These are phyloP conservation scores for Hyles euphorbiae DNA, from an alignment of 1,140 invertebrate species.

Conservation along the genomic window DNA sequence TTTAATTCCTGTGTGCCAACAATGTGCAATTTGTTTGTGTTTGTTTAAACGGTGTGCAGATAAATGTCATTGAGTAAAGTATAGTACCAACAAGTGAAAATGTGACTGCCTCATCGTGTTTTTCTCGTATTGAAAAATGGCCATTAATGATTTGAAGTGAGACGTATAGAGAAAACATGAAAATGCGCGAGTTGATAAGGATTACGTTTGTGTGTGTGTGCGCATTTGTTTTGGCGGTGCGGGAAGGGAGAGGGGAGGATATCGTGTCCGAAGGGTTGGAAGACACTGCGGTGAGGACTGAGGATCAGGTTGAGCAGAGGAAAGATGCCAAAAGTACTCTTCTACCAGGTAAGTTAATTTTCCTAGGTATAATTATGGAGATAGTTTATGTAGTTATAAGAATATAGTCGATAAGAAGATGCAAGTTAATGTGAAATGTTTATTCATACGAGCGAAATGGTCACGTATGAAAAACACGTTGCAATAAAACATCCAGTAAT, in stretches of 20 bases:
- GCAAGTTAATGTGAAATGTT: too few species aligned
- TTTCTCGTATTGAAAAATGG: constrained; percentile 50
- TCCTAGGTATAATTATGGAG: too few species aligned
- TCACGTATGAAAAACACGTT: too few species aligned
- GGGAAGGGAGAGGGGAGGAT: constrained; percentile 42
- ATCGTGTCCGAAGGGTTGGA: constrained; percentile 30
- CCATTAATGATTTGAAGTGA: constrained; percentile 33
- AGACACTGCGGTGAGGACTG: constrained; percentile 22
- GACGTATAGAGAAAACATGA: constrained; percentile 37
- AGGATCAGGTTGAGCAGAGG: constrained; percentile 35
- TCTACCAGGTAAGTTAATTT: constrained; percentile 40
- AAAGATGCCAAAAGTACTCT: constrained; percentile 41
- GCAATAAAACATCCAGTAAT: too few species aligned
- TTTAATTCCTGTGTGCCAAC: constrained; percentile 21
- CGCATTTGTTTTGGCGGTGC: constrained; percentile 43
- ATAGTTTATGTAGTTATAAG: too few species aligned
- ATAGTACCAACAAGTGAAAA: constrained; percentile 51
- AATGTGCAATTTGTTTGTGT: constrained; percentile 29
- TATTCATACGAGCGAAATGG: too few species aligned
- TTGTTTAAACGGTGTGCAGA: constrained; percentile 11
- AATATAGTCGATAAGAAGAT: too few species aligned
- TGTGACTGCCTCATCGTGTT: constrained; percentile 52
- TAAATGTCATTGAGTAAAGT: constrained; percentile 44
- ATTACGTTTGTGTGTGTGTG: constrained; percentile 57
- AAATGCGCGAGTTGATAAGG: constrained; percentile 60